A percentile compares a stretch with the other conserved stretches of the same genome.
Evolutionary conservation across 2,888 invertebrate species (phyloP).

Genomic region (Cerceris ruficornis): DNA sequence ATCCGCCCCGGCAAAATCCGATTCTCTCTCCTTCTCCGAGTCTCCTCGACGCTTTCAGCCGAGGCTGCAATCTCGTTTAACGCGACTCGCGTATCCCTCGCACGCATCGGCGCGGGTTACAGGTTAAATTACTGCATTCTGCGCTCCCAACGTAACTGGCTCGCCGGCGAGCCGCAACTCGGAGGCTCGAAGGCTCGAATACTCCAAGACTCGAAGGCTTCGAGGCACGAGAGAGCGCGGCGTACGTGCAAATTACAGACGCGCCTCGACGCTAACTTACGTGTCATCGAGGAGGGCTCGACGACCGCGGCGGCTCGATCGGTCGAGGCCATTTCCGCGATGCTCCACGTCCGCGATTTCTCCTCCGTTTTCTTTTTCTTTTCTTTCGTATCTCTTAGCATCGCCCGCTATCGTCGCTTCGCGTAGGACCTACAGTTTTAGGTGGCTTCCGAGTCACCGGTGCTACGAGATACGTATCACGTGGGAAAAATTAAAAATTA

Average conservation of each 20-base stretch:
- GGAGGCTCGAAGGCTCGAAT: not conserved
- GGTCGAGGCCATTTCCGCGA: constrained; percentile 18
- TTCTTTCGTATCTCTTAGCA: too few species aligned
- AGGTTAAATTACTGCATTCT: constrained; percentile 45
- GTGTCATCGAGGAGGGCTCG: constrained; percentile 49
- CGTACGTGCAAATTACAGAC: constrained; percentile 48
- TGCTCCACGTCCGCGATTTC: constrained; percentile 12
- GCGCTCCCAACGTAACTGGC: constrained; percentile 31
- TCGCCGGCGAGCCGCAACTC: constrained; percentile 1
- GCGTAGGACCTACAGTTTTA: too few species aligned
- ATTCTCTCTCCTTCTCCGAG: too few species aligned
- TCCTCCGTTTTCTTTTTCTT: too few species aligned
- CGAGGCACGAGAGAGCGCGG: not conserved
- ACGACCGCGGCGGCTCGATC: not conserved
- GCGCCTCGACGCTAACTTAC: constrained; percentile 24
- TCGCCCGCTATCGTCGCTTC: too few species aligned
- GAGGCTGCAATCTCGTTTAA: constrained; percentile 40
- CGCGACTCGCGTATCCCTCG: constrained; percentile 20
- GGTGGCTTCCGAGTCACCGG: too few species aligned
- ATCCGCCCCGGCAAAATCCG: not conserved
- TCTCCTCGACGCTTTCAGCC: constrained; percentile 15
- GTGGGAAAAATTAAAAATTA: too few species aligned
- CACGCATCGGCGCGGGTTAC: constrained; percentile 41
- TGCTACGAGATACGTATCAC: too few species aligned
- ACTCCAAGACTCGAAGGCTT: not conserved